Percentiles rank a stretch among this genome's conserved stretches.
Conservation (phyloP, 2,888 invertebrate genomes). For the Lasiommata megera region DNA sequence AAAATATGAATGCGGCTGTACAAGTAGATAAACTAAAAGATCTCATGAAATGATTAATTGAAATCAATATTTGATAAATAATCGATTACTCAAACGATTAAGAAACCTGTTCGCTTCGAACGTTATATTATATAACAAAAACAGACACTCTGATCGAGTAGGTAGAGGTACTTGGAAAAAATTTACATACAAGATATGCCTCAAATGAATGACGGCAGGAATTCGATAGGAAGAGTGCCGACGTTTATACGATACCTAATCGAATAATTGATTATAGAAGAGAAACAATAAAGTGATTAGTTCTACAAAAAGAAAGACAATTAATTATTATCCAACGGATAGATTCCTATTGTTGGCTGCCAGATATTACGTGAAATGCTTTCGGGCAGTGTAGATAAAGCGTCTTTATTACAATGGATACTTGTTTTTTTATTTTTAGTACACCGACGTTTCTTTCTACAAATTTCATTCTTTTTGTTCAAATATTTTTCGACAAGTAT, state of each 20-base stretch:
- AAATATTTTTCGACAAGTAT: neutral
- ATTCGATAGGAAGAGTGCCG: constrained; percentile 63
- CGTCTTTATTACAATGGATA: constrained; percentile 5
- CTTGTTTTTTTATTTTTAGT: neutral
- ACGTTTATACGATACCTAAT: constrained; percentile 74
- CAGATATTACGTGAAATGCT: constrained; percentile 48
- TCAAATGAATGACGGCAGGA: constrained; percentile 64
- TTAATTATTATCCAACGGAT: constrained; percentile 76
- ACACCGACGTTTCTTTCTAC: neutral
- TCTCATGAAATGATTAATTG: constrained; percentile 10
- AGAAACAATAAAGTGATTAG: constrained; percentile 81
- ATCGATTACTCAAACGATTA: constrained; percentile 13
- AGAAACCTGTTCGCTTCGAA: constrained; percentile 5
- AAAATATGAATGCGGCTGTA: neutral
- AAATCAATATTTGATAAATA: constrained; percentile 13
- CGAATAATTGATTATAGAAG: constrained; percentile 79
- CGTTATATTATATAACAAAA: constrained; percentile 6
- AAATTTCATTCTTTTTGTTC: neutral
- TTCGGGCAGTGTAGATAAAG: constrained; percentile 17
- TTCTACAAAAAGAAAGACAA: constrained; percentile 78
- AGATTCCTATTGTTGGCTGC: constrained; percentile 67
- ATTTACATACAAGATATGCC: constrained; percentile 16
- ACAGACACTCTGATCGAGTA: constrained; percentile 3
- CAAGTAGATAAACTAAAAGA: neutral
- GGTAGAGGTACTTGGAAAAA: constrained; percentile 2